Evolutionary conservation across 2,113 vertebrate species (phyloP).

Genomic region (Junco hyemalis): DNA sequence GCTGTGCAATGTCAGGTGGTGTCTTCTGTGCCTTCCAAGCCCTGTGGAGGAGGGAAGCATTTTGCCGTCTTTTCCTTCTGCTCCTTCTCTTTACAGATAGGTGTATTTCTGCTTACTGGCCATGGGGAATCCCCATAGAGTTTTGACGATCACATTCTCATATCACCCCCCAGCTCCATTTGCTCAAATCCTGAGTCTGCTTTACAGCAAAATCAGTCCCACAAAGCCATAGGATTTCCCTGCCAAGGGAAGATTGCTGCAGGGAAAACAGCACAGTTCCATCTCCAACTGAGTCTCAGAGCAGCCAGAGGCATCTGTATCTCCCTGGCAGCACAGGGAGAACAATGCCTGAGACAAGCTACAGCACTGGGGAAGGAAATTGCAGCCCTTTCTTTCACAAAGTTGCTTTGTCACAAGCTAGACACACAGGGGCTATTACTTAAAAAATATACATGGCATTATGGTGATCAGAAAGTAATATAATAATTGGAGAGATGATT

Average conservation of each 20-base stretch:
- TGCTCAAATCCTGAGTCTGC: not conserved
- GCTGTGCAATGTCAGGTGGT: not conserved
- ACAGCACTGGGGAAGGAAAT: not conserved
- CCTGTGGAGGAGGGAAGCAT: not conserved
- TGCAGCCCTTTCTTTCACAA: not conserved
- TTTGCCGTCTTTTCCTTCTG: not conserved
- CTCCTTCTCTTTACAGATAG: not conserved
- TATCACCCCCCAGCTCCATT: not conserved
- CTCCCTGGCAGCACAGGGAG: not conserved
- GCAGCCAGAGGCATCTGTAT: not conserved
- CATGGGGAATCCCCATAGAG: not conserved
- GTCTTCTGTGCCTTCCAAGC: not conserved
- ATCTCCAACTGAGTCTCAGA: not conserved
- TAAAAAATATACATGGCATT: not conserved
- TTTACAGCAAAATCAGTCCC: not conserved
- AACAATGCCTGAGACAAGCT: not conserved
- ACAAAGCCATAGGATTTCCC: not conserved
- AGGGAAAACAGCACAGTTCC: rapidly evolving
- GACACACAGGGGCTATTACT: not conserved
- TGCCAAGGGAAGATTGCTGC: not conserved
- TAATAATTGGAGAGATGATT: not conserved
- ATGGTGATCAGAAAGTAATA: not conserved
- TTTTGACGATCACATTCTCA: not conserved
- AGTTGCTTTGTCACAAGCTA: not conserved
- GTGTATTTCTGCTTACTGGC: not conserved